phyloP scores from a whole-genome alignment of 2,797 vertebrate genomes.

The Megalops cyprinoides region DNA sequence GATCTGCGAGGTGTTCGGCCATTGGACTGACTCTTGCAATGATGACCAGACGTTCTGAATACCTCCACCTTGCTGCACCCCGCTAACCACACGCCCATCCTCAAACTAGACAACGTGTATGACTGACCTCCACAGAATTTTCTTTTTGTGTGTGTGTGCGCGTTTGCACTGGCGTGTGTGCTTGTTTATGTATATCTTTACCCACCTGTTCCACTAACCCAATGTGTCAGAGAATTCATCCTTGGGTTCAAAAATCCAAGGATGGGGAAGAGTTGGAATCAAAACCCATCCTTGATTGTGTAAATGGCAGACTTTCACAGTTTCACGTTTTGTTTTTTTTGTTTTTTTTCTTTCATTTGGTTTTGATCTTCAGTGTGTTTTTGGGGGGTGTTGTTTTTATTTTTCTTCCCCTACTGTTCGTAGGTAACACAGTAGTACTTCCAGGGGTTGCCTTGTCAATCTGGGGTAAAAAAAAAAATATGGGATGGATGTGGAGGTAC shows the following conservation, averaged over 20 bases:
- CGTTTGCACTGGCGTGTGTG: constrained; percentile 35
- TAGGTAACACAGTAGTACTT: neutral
- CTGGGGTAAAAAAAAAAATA: neutral
- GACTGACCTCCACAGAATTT: neutral
- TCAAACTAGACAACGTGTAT: neutral
- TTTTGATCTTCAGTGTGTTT: neutral
- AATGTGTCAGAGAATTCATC: neutral
- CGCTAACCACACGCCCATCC: constrained; percentile 52
- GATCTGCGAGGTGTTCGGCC: constrained; percentile 94
- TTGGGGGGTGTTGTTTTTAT: neutral
- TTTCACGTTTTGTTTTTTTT: no score
- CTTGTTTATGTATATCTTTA: constrained; percentile 34
- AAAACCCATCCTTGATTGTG: neutral
- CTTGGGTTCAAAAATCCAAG: neutral
- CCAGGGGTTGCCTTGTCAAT: neutral
- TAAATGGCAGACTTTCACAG: neutral
- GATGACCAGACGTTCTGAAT: constrained; percentile 94
- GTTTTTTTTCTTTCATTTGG: neutral
- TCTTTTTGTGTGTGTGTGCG: constrained; percentile 44
- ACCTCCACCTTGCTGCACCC: constrained; percentile 40
- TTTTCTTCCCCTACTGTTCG: neutral
- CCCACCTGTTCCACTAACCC: constrained; percentile 58
- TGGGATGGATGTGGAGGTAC: neutral
- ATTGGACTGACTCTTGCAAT: constrained; percentile 90
- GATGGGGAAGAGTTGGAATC: neutral